Conservation (phyloP, 2,113 vertebrate genomes). For the Sebastes schlegelii region DNA sequence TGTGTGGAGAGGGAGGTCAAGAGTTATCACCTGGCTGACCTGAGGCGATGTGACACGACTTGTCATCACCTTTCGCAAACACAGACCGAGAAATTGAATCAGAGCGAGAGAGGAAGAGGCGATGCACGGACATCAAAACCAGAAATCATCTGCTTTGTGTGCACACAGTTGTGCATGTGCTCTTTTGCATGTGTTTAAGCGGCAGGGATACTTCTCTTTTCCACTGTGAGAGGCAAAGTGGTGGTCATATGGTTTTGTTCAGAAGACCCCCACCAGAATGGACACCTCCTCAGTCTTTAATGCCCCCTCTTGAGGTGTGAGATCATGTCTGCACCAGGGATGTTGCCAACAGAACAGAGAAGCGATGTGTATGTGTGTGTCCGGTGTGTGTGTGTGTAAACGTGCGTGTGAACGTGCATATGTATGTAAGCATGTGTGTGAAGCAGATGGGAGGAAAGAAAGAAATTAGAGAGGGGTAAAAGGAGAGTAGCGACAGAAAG, state of each 20-base stretch:
- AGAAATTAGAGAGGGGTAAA: conserved; percentile 84
- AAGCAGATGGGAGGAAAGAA: conserved; percentile 84
- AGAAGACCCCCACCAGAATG: conserved; percentile 64
- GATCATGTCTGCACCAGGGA: conserved; percentile 70
- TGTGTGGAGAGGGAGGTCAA: conserved; percentile 50
- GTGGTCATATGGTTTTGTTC: conserved; percentile 77
- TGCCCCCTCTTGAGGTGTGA: conserved; percentile 74
- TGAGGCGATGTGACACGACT: conserved; percentile 37
- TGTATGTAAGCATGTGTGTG: conserved; percentile 75
- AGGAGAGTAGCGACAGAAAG: conserved; percentile 83
- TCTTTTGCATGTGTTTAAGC: conserved; percentile 34
- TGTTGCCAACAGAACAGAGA: conserved; percentile 50
- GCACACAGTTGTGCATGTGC: conserved; percentile 2
- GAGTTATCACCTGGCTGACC: conserved; percentile 55
- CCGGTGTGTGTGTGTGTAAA: background rate
- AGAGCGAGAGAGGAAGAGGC: background rate
- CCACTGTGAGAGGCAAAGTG: conserved; percentile 48
- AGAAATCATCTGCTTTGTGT: conserved; percentile 36
- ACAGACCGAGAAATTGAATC: conserved; percentile 3
- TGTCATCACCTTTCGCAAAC: conserved; percentile 44
- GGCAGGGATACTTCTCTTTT: conserved; percentile 30
- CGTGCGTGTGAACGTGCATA: conserved; percentile 27
- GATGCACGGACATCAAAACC: conserved; percentile 9
- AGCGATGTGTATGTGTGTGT: conserved; percentile 3
- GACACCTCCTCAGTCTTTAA: conserved; percentile 71